A percentile compares a stretch with the other conserved stretches of the same genome.
Conservation (phyloP, 2,797 vertebrate genomes). For the Sternotherus odoratus region DNA sequence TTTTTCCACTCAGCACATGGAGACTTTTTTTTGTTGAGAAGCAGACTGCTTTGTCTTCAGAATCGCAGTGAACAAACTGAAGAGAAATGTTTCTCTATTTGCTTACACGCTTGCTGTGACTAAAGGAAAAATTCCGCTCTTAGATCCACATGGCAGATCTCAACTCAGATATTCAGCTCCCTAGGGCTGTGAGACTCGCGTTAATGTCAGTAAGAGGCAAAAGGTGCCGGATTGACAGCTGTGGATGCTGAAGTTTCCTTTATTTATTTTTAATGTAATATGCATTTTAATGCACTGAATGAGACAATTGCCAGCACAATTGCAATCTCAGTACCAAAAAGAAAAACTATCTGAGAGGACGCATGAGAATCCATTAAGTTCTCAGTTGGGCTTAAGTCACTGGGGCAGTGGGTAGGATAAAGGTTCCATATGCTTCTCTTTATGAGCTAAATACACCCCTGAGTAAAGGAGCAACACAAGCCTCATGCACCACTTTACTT, state of each 20-base stretch:
- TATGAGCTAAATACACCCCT: not conserved
- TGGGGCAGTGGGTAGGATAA: not conserved
- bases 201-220: not conserved
- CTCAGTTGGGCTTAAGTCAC: not conserved
- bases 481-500: not conserved
- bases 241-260: slow-evolving; percentile 14
- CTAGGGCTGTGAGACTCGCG: not conserved
- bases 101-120: not conserved
- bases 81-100: not conserved
- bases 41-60: slow-evolving; percentile 35
- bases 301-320: not conserved
- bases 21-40: slow-evolving; percentile 30
- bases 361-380: not conserved
- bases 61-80: not conserved
- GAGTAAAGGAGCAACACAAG: not conserved
- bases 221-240: slow-evolving; percentile 10
- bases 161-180: not conserved
- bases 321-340: not conserved
- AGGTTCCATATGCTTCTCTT: rapidly evolving
- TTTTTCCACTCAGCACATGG: not conserved
- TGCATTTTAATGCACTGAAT: slow-evolving; percentile 16
- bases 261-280: not conserved
- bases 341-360: not conserved
- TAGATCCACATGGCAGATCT: not conserved
- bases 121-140: not conserved